Conservation (phyloP, 2,888 invertebrate species). For the Sminthurides aquaticus region DNA sequence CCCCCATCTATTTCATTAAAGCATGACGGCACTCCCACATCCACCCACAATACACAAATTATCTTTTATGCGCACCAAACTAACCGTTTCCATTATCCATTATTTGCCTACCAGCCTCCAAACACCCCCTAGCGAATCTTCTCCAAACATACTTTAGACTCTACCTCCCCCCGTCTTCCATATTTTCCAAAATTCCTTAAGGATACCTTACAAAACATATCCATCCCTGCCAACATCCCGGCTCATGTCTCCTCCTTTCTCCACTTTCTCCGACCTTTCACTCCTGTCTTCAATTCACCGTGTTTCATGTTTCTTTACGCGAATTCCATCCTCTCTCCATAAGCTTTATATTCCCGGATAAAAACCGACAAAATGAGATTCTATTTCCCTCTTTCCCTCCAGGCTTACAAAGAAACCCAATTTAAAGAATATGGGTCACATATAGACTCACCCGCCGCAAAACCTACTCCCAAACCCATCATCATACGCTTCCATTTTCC, state of each 20-base stretch:
- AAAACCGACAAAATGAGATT: background rate
- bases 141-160: background rate
- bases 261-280: background rate
- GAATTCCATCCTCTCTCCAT: background rate
- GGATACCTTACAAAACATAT: background rate
- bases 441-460: background rate
- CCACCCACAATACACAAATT: background rate
- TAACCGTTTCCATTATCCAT: background rate
- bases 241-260: background rate
- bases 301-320: background rate
- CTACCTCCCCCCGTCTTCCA: background rate
- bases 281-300: background rate
- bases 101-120: background rate
- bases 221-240: background rate
- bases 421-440: background rate
- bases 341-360: too few species aligned
- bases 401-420: background rate
- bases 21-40: too few species aligned
- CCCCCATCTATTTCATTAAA: too few species aligned
- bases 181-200: background rate
- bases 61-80: background rate
- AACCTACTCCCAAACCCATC: background rate
- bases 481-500: background rate
- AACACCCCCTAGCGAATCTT: background rate
- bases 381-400: background rate